Evolutionary conservation across 1,140 invertebrate species (phyloP), one percentile per base, ranked within the genome.

Genomic region (Hyles euphorbiae): DNA sequence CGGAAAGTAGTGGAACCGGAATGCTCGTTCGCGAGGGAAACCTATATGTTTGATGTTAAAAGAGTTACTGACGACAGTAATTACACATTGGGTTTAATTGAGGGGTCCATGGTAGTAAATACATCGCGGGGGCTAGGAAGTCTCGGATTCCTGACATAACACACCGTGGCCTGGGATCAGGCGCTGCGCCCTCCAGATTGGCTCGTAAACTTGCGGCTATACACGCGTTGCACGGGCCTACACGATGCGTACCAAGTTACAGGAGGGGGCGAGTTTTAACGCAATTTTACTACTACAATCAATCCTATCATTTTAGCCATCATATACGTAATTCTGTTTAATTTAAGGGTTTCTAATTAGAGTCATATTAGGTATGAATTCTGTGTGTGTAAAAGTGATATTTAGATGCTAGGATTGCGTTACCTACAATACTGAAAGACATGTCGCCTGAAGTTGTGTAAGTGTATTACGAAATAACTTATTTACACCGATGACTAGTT

Each of bases 131-230:
- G 36, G 45, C 36, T 66, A 67, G 61, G 62, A 68, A 60, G 63
- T 60, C 50, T 60, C 53, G 63, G 59, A 70, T 68, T 60, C 63
- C 67, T 43, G 50, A 50, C 65, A 62, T 70, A 68, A 56, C 48
- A 56, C 48, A 40, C 33, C 60, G 62, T 56, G 53, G 56, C 60
- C 60, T 60, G 47, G 54, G 51, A 10, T 11, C 34, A 47, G 44
- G 52, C 40, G 54, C 48, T 34, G 11, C 4, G 11, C 55, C 53
- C 47, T 10, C 40, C 12, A 58, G 63, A 59, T 70, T 50, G 56
- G 52, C 53, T 73, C 63, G 65, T 70, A 66, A 70, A 68, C 34
- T 67, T 55, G 45, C 56, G 57, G 46, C 51, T 54, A 63, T 56
- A 8, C 44, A 49, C 51, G 44, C 3, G 34, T 51, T 45, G 50